Percentiles rank a stretch among this genome's conserved stretches.
phyloP scores from a whole-genome alignment of 2,797 vertebrate species.

The Denticeps clupeoides region DNA sequence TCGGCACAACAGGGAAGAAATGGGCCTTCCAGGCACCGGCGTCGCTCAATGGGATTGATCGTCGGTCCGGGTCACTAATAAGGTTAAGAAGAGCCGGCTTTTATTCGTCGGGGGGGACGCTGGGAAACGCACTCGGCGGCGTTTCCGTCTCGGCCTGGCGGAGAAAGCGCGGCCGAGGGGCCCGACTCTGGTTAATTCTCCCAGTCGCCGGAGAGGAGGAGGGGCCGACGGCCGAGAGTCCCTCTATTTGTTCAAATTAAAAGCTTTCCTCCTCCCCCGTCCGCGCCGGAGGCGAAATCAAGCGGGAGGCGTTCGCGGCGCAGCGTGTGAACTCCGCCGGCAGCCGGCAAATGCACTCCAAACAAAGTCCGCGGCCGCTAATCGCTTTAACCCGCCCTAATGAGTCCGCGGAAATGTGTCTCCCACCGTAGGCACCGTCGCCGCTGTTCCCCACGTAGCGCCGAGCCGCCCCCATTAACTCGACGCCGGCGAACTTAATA shows the following conservation, averaged over 20 bases:
- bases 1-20: slow-evolving; percentile 40
- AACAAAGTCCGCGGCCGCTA: slow-evolving; percentile 28
- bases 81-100: slow-evolving; percentile 32
- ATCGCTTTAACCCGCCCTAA: slow-evolving; percentile 27
- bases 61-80: slow-evolving; percentile 37
- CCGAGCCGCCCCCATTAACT: slow-evolving; percentile 15
- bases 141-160: slow-evolving; percentile 20
- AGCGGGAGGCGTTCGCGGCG: slow-evolving; percentile 26
- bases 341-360: slow-evolving; percentile 17
- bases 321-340: slow-evolving; percentile 22
- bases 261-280: slow-evolving; percentile 15
- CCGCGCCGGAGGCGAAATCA: slow-evolving; percentile 19
- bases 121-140: no score
- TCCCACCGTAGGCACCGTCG: slow-evolving; percentile 17
- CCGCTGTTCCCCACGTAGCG: no score
- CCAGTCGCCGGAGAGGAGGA: no score
- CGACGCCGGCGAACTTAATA: slow-evolving; percentile 22
- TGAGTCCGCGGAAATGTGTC: slow-evolving; percentile 27
- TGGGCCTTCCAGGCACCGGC: slow-evolving; percentile 39
- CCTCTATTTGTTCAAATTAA: slow-evolving; percentile 38
- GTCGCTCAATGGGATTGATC: slow-evolving; percentile 44
- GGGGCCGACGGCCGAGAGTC: no score
- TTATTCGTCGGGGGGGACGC: no score
- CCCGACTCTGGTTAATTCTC: no score
- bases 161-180: slow-evolving; percentile 16